Evolutionary conservation across 1,140 invertebrate genomes (phyloP).

Genomic region (Oedothorax gibbosus): DNA sequence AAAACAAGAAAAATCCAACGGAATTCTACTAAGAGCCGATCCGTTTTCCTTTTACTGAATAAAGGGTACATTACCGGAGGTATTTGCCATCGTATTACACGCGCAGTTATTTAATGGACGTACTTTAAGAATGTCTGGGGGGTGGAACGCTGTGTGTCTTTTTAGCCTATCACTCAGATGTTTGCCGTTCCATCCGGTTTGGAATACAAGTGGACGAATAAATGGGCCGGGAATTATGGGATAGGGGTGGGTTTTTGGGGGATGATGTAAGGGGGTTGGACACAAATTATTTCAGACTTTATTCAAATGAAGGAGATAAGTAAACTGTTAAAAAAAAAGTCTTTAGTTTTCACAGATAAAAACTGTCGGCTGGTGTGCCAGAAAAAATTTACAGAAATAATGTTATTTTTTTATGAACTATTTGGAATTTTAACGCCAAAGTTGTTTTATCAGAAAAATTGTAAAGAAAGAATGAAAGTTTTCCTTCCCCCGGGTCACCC

Average conservation of each 20-base stretch:
- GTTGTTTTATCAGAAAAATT: no score
- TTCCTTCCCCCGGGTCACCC: no score
- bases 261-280: constrained; percentile 8
- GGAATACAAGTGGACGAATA: constrained; percentile 60
- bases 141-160: constrained; percentile 46
- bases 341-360: no score
- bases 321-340: no score
- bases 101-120: constrained; percentile 58
- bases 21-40: constrained; percentile 6
- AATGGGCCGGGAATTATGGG: constrained; percentile 59
- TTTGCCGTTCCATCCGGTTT: constrained; percentile 55
- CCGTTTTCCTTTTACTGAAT: constrained; percentile 20
- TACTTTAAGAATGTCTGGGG: constrained; percentile 39
- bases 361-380: no score
- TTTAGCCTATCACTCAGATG: constrained; percentile 59
- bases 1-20: constrained; percentile 26
- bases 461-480: no score
- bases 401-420: no score
- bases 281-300: constrained; percentile 34
- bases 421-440: no score
- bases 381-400: no score
- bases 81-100: constrained; percentile 56
- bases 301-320: no score
- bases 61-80: constrained; percentile 52
- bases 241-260: constrained; percentile 33